Percentiles rank a stretch among this genome's conserved stretches.
These are phyloP conservation scores for Dugesia japonica DNA, from an alignment of 2,888 invertebrate genomes.

Conservation along the genomic window DNA sequence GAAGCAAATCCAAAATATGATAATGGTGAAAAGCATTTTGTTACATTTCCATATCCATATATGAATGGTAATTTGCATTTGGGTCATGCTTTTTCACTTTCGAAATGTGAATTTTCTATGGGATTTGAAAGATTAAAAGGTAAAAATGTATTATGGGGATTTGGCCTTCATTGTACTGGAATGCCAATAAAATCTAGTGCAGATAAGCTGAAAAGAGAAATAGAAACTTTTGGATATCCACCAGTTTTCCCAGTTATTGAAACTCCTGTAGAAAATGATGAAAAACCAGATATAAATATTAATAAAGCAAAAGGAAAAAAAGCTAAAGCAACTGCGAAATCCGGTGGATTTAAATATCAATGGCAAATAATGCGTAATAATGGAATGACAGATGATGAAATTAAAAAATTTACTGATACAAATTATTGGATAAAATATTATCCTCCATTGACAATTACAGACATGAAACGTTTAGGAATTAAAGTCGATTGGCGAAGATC, in stretches of 20 bases:
- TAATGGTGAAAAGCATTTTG: conserved; percentile 57
- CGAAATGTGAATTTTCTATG: conserved; percentile 60
- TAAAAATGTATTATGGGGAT: conserved; percentile 76
- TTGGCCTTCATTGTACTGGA: conserved; percentile 95
- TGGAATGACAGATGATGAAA: conserved; percentile 75
- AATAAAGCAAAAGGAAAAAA: conserved; percentile 79
- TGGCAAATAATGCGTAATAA: conserved; percentile 96
- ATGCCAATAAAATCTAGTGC: conserved; percentile 85
- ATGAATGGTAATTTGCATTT: conserved; percentile 96
- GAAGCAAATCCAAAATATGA: conserved; percentile 64
- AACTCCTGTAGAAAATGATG: conserved; percentile 47
- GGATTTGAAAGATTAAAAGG: conserved; percentile 81
- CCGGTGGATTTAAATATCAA: conserved; percentile 73
- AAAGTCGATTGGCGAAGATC: conserved; percentile 89
- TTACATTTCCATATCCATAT: conserved; percentile 91
- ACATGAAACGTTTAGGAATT: conserved; percentile 72
- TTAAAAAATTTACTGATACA: conserved; percentile 72
- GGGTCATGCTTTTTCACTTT: conserved; percentile 69
- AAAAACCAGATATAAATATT: conserved; percentile 39
- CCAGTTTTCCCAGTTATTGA: conserved; percentile 62
- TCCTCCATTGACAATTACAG: conserved; percentile 70
- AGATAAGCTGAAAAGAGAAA: conserved; percentile 82
- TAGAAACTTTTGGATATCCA: conserved; percentile 74
- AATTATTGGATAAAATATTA: conserved; percentile 89
- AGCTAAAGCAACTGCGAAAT: conserved; percentile 84